Percentiles rank a stretch among this genome's conserved stretches.
Conservation (phyloP, 2,113 vertebrate species). For the Zosterops hypoxanthus region DNA sequence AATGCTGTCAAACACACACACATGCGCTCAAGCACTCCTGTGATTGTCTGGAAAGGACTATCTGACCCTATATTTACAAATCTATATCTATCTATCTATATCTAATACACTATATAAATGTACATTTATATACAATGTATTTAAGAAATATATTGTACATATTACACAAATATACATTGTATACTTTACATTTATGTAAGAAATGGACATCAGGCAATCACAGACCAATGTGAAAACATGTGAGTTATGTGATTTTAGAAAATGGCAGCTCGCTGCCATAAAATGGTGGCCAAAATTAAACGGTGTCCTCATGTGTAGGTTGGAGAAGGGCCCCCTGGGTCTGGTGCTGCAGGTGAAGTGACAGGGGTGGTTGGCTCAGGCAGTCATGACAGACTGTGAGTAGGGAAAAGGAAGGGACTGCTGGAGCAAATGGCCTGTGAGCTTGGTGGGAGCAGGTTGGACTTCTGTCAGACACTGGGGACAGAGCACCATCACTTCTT, state of each 20-base stretch:
- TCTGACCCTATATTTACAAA: not conserved
- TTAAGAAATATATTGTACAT: not conserved
- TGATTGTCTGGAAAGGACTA: not conserved
- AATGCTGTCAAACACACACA: not conserved
- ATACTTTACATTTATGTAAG: not conserved
- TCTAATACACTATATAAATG: not conserved
- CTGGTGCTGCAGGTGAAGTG: accelerated
- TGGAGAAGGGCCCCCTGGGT: not conserved
- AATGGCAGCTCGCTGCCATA: not conserved
- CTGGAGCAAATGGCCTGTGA: not conserved
- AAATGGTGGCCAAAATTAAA: not conserved
- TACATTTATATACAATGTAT: not conserved
- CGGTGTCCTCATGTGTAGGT: accelerated
- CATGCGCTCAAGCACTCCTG: not conserved
- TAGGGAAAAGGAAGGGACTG: not conserved
- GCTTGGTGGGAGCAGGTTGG: accelerated
- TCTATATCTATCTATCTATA: not conserved
- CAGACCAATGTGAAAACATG: not conserved
- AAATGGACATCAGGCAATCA: not conserved
- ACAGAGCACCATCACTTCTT: not conserved
- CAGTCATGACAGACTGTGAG: not conserved
- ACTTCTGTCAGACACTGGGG: not conserved
- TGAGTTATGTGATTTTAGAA: not conserved
- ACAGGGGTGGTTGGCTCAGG: not conserved
- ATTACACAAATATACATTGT: not conserved